These are phyloP conservation scores for Muntiacus muntjak DNA, from an alignment of 2,113 vertebrate species.

Conservation along the genomic window DNA sequence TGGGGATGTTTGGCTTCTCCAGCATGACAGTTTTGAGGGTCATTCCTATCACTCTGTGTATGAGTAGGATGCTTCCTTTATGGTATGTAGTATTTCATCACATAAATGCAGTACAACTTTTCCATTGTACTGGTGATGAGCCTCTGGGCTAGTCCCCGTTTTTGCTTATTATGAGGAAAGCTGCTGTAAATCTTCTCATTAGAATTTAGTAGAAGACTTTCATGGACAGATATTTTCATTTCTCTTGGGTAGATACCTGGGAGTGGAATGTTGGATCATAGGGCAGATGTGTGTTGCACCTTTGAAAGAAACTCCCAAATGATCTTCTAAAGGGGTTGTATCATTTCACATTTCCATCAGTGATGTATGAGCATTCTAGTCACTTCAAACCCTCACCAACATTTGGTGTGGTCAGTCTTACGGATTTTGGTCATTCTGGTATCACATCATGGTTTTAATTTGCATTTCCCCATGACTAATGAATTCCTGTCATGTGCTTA, in stretches of 20 bases:
- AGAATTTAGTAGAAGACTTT: not conserved
- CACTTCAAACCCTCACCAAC: too few species aligned
- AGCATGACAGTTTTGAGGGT: not conserved
- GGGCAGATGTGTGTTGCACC: not conserved
- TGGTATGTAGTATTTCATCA: not conserved
- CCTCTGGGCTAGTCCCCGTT: not conserved
- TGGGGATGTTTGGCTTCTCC: not conserved
- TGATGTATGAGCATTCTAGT: not conserved
- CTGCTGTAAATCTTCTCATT: not conserved
- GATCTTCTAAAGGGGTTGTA: not conserved
- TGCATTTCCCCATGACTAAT: slow-evolving; percentile 14
- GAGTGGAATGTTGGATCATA: not conserved
- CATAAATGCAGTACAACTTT: not conserved
- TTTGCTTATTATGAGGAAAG: not conserved
- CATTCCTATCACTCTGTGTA: not conserved
- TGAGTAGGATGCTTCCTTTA: not conserved
- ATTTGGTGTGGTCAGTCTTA: not conserved
- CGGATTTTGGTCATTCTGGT: not conserved
- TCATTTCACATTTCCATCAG: not conserved
- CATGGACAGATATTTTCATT: not conserved
- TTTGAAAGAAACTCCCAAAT: not conserved
- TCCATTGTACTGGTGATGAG: not conserved
- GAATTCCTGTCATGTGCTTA: not conserved
- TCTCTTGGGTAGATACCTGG: not conserved
- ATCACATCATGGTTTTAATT: not conserved